phyloP scores from a whole-genome alignment of 1,140 invertebrate genomes.

The Dreissena polymorpha region DNA sequence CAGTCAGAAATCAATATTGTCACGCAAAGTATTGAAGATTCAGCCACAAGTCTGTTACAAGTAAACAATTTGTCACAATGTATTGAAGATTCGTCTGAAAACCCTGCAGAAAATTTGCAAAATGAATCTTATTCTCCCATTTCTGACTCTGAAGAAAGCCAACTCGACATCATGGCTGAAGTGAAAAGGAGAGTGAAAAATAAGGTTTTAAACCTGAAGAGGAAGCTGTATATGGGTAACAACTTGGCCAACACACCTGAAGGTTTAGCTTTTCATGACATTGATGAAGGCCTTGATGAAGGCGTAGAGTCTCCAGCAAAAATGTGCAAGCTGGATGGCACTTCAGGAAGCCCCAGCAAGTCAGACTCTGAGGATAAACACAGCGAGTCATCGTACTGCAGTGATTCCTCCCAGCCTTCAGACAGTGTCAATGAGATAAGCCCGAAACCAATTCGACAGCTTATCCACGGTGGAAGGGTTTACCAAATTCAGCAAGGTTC shows the following conservation, averaged over 20 bases:
- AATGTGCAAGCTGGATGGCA: constrained; percentile 38
- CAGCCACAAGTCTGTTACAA: too few species aligned
- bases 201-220: neutral
- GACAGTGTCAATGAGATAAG: neutral
- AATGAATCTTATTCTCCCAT: too few species aligned
- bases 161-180: neutral
- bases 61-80: too few species aligned
- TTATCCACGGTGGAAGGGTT: constrained; percentile 46
- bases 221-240: neutral
- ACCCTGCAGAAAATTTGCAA: too few species aligned
- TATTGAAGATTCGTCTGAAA: too few species aligned
- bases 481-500: constrained; percentile 46
- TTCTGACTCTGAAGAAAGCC: neutral
- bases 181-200: neutral
- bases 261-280: too few species aligned
- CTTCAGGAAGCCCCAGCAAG: constrained; percentile 36
- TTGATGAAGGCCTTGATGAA: too few species aligned
- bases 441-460: constrained; percentile 13
- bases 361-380: constrained; percentile 4
- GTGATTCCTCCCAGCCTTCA: neutral
- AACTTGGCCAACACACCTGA: too few species aligned
- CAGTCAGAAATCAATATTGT: too few species aligned
- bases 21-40: too few species aligned
- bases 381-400: neutral
- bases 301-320: neutral